A percentile compares a stretch with the other conserved stretches of the same genome.
Evolutionary conservation across 2,113 vertebrate species (phyloP).

Genomic region (Plotosus lineatus): DNA sequence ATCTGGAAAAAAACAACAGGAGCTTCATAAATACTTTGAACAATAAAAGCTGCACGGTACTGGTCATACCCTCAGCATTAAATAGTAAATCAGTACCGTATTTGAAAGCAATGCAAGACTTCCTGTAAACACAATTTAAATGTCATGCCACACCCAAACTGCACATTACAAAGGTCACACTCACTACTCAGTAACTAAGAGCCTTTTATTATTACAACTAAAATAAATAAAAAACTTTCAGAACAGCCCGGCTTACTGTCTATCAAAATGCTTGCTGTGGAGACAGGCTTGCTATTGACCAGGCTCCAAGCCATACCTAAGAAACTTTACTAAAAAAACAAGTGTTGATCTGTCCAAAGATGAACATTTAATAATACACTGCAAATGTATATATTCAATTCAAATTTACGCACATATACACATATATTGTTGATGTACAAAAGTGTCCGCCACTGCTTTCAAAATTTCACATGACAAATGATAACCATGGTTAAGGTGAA

Average conservation of each 20-base stretch:
- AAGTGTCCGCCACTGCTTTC: no score
- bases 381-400: no score
- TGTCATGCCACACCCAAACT: conserved; percentile 10
- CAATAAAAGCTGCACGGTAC: neutral
- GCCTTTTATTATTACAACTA: neutral
- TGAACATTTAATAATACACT: no score
- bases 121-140: neutral
- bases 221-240: neutral
- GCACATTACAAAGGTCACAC: conserved; percentile 21
- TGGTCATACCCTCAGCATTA: neutral
- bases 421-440: no score
- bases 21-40: neutral
- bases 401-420: no score
- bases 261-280: neutral
- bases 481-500: no score
- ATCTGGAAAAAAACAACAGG: neutral
- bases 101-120: neutral
- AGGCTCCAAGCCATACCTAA: neutral
- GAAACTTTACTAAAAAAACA: no score
- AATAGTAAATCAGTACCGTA: neutral
- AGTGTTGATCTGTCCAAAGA: no score
- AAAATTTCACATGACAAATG: no score
- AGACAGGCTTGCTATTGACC: neutral
- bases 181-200: neutral
- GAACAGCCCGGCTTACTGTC: neutral